These are phyloP conservation scores for Scaeva pyrastri DNA, from an alignment of 2,888 invertebrate genomes.

Conservation along the genomic window DNA sequence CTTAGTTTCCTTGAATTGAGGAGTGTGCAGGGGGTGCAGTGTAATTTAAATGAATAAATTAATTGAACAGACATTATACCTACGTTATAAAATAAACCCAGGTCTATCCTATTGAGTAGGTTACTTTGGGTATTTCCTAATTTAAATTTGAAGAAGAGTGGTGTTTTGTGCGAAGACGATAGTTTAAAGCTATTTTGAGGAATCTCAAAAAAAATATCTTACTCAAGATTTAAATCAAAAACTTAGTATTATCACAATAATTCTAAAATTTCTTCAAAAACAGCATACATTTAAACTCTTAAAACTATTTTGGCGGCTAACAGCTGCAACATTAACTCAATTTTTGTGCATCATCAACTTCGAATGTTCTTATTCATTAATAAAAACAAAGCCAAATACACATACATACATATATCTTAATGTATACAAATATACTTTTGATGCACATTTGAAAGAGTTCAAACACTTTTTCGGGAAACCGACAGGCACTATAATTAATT, in stretches of 20 bases:
- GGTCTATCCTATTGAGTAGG: neutral
- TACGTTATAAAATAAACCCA: too few relatives aligned
- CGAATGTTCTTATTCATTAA: neutral
- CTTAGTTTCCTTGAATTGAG: neutral
- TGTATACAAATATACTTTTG: neutral
- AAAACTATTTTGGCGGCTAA: too few relatives aligned
- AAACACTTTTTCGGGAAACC: conserved; percentile 3
- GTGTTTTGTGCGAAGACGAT: too few relatives aligned
- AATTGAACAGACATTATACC: too few relatives aligned
- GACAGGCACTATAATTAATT: neutral
- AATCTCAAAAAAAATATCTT: too few relatives aligned
- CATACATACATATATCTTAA: neutral
- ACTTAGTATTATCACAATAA: too few relatives aligned
- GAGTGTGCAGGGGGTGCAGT: neutral
- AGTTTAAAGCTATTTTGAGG: too few relatives aligned
- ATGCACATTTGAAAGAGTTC: neutral
- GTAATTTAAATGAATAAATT: neutral
- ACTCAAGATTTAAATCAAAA: too few relatives aligned
- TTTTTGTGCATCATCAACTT: neutral
- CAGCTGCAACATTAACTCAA: neutral
- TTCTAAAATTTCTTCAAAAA: too few relatives aligned
- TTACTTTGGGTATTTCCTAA: neutral
- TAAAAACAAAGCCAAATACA: neutral
- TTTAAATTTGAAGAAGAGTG: too few relatives aligned
- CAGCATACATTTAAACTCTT: too few relatives aligned